Base-by-base conservation (phyloP, 1,140 invertebrate genomes). In the Trichonephila clavata region DNA sequence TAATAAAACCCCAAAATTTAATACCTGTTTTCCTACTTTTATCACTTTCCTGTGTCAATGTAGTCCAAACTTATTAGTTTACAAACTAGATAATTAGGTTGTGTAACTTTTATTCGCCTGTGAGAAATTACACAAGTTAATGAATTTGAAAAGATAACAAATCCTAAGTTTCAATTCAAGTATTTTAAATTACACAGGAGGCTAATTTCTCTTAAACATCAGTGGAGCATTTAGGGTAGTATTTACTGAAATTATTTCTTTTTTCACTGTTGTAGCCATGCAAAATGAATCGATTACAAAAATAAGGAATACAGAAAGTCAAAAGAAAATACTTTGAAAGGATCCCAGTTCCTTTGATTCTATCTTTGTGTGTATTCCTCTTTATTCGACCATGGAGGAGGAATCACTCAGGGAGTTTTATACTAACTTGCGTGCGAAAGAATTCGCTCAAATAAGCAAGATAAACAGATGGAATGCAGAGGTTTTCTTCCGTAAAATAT, bases 201-300 rank as follows among this genome's bases (percentile, higher is more conserved):
- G 68, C 68, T 71, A 71, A 71, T 71, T 71, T 71, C 68, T 71
- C 24, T 32, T 71, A 71, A 71, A 71, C 68, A 39, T 27, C 68
- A 71, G 10, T 24, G 27, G 68, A 16, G 27, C n/a, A 27, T 16
- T 24, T 24, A 71, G 68, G 0, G 68, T 10, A 27, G 68, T 71
- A 71, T 71, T 71, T 71, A 71, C 27, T 8, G n/a, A 71, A 27
- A 8, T 71, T 71, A 71, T 71, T 71, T 71, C 24, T 71, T 71
- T 71, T 2, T 32, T 71, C 24, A 4, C 24, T 24, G n/a, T 2
- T 39, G 32, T 39, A 39, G 32, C 32, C 32, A 39, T 32, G 5
- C 68, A 14, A 39, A 32, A 71, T 10, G 32, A 71, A 71, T 71
- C 68, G 68, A 71, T 71, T 16, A 24, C 32, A 4, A 71, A 71